phyloP scores from a whole-genome alignment of 2,888 invertebrate species.

The Eumacrocentrus americanus region DNA sequence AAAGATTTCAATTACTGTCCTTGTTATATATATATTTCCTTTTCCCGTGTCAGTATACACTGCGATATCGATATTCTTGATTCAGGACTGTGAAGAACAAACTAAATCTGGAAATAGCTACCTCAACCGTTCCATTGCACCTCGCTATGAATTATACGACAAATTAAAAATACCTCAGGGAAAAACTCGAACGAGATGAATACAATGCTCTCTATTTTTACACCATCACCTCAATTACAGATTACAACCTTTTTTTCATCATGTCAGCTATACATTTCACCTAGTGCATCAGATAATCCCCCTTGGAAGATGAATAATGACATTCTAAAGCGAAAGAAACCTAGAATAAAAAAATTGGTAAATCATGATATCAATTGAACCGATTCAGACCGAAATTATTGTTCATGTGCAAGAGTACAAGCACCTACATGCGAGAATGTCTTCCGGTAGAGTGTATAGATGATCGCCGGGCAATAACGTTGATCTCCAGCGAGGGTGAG shows the following conservation, averaged over 20 bases:
- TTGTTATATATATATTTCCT: background rate
- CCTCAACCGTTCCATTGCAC: too few species aligned
- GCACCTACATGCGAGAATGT: constrained; percentile 5
- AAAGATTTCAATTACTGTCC: background rate
- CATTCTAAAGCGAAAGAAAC: too few species aligned
- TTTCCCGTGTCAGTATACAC: background rate
- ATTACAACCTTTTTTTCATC: constrained; percentile 41
- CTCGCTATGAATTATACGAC: background rate
- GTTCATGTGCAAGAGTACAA: too few species aligned
- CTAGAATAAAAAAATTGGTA: too few species aligned
- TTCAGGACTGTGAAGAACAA: background rate
- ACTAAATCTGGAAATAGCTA: too few species aligned
- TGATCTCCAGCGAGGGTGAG: constrained; percentile 39
- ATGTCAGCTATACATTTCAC: too few species aligned
- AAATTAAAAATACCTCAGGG: background rate
- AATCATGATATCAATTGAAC: too few species aligned
- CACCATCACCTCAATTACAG: too few species aligned
- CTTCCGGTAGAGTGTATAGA: constrained; percentile 24
- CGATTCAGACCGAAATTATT: too few species aligned
- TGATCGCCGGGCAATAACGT: constrained; percentile 44
- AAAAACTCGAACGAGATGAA: background rate
- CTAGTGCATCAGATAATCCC: too few species aligned
- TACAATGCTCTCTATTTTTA: too few species aligned
- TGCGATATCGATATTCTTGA: background rate
- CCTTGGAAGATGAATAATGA: too few species aligned